Conservation (phyloP, 2,797 vertebrate genomes). For the Cyprinella venusta region DNA sequence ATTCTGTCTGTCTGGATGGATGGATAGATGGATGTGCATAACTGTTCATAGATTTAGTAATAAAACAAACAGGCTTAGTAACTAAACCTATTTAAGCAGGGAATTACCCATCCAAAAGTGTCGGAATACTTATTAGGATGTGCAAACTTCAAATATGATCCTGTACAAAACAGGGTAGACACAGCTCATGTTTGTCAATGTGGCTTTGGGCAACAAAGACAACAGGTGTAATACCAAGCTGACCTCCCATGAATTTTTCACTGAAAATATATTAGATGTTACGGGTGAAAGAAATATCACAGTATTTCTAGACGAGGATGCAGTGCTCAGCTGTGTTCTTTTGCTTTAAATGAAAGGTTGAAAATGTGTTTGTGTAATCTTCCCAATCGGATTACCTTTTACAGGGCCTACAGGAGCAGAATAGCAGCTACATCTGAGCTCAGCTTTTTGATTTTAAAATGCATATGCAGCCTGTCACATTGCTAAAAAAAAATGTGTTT, state of each 20-base stretch:
- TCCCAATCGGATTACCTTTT: slow-evolving; percentile 57
- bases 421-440: slow-evolving; percentile 53
- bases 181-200: slow-evolving; percentile 17
- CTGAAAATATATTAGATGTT: slow-evolving; percentile 45
- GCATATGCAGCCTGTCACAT: slow-evolving; percentile 52
- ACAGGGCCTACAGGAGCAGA: slow-evolving; percentile 47
- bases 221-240: slow-evolving; percentile 38
- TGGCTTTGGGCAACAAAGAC: slow-evolving; percentile 11
- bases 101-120: neutral
- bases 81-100: neutral
- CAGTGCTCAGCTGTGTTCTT: slow-evolving; percentile 24
- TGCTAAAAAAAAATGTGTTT: slow-evolving; percentile 52
- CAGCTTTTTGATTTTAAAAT: slow-evolving; percentile 54
- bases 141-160: neutral
- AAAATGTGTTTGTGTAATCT: slow-evolving; percentile 57
- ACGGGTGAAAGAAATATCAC: slow-evolving; percentile 5
- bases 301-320: neutral
- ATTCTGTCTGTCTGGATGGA: too few relatives aligned
- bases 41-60: neutral
- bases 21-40: neutral
- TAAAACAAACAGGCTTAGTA: neutral
- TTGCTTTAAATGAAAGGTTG: slow-evolving; percentile 57
- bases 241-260: slow-evolving; percentile 44
- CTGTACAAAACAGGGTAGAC: slow-evolving; percentile 9
- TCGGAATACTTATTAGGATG: neutral